Conservation (phyloP, 2,113 vertebrate species). For the Thinocorus orbignyianus region DNA sequence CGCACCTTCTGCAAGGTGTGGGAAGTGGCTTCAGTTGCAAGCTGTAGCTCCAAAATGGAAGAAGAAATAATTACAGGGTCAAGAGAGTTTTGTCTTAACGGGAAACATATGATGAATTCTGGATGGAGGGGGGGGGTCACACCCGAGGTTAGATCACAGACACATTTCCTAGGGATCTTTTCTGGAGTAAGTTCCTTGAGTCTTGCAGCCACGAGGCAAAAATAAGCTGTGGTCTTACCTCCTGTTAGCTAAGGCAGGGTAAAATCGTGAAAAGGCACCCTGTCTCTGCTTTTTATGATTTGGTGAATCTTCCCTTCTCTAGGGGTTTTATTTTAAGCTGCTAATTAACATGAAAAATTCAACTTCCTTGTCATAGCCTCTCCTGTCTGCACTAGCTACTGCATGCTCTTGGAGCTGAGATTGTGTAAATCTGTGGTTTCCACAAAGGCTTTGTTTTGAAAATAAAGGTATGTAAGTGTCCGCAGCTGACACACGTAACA, state of each 20-base stretch:
- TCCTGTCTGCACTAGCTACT: not conserved
- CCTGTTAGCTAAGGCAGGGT: not conserved
- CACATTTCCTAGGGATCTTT: not conserved
- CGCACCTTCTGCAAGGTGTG: slow-evolving; percentile 48
- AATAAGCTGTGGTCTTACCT: not conserved
- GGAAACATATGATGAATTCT: not conserved
- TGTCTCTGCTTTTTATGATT: not conserved
- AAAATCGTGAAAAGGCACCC: not conserved
- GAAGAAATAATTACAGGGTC: not conserved
- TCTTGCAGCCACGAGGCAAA: not conserved
- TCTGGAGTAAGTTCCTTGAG: not conserved
- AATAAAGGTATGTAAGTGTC: not conserved
- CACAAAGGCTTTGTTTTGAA: not conserved
- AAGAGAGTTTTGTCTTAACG: not conserved
- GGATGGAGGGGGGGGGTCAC: not conserved
- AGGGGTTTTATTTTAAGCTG: not conserved
- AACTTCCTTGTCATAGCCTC: not conserved
- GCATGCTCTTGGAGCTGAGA: not conserved
- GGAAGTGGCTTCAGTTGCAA: slow-evolving; percentile 36
- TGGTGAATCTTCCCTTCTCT: not conserved
- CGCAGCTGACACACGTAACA: fast-evolving
- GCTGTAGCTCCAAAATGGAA: slow-evolving; percentile 4
- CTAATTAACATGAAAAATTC: not conserved
- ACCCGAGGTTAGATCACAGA: not conserved
- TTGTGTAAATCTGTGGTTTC: not conserved